Evolutionary conservation across 2,797 vertebrate species (phyloP).

Genomic region (Gephyroberyx darwinii): DNA sequence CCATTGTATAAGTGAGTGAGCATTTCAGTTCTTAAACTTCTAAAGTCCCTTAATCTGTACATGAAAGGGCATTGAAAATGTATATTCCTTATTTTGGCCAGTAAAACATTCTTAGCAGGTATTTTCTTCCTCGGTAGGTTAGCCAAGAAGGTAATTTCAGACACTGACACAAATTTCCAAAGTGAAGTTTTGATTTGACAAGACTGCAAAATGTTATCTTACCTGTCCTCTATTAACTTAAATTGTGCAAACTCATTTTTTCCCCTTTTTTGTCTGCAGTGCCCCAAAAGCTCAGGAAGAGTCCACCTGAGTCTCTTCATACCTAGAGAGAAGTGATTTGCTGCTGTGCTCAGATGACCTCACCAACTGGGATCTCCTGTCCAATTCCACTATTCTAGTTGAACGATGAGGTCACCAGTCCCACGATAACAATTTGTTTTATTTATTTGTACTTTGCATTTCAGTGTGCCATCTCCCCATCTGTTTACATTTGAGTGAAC

Average conservation of each 20-base stretch:
- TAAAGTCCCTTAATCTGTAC: no score
- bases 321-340: constrained; percentile 31
- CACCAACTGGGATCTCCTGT: constrained; percentile 7
- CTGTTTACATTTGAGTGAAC: constrained; percentile 23
- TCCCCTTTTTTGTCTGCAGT: constrained; percentile 46
- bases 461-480: constrained; percentile 9
- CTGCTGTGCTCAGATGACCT: constrained; percentile 54
- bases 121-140: no score
- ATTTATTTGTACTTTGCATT: constrained; percentile 63
- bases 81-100: no score
- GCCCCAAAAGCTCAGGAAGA: constrained; percentile 67
- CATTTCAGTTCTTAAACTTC: no score
- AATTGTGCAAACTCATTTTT: not conserved
- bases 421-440: constrained; percentile 29
- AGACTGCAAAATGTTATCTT: not conserved
- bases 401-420: constrained; percentile 26
- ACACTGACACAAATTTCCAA: not conserved
- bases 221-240: not conserved
- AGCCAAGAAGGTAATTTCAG: no score
- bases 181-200: not conserved
- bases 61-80: no score
- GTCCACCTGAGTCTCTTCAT: constrained; percentile 55
- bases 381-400: constrained; percentile 1
- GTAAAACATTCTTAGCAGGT: no score
- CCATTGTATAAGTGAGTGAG: no score